Conservation (phyloP, 2,113 vertebrate species). For the Sinocyclocheilus rhinocerous region DNA sequence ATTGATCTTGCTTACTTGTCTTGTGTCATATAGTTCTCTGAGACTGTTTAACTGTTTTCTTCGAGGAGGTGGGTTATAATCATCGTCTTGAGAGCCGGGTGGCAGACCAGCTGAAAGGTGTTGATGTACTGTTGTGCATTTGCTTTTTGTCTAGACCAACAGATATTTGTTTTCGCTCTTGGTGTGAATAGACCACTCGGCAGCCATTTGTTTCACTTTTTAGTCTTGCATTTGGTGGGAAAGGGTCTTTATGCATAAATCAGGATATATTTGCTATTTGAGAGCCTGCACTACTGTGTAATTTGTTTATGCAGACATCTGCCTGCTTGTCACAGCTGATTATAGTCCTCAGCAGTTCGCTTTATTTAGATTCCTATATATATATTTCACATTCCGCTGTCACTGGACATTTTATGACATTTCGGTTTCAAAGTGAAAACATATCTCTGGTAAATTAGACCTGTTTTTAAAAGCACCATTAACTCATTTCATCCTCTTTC, state of each 20-base stretch:
- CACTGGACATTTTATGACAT: slow-evolving; percentile 15
- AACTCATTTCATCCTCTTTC: slow-evolving; percentile 7
- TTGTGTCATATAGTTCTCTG: neutral
- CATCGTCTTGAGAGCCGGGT: neutral
- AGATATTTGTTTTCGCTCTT: neutral
- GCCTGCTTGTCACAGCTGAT: slow-evolving; percentile 17
- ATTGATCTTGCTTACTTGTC: neutral
- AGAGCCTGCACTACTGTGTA: neutral
- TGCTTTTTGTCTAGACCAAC: neutral
- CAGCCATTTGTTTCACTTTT: too few species aligned
- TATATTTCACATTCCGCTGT: neutral
- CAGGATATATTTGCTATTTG: neutral
- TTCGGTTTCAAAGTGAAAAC: neutral
- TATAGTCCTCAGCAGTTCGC: neutral
- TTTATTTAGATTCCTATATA: slow-evolving; percentile 1
- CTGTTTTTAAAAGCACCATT: slow-evolving; percentile 4
- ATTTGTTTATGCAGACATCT: slow-evolving; percentile 31
- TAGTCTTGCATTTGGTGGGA: too few species aligned
- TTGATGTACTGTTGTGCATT: neutral
- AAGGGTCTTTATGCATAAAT: slow-evolving; percentile 2
- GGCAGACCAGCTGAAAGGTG: neutral
- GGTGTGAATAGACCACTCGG: neutral
- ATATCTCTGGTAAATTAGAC: neutral
- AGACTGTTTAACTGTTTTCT: neutral
- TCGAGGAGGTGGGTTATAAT: neutral